phyloP scores from a whole-genome alignment of 2,797 vertebrate genomes.

The Rachycentron canadum region DNA sequence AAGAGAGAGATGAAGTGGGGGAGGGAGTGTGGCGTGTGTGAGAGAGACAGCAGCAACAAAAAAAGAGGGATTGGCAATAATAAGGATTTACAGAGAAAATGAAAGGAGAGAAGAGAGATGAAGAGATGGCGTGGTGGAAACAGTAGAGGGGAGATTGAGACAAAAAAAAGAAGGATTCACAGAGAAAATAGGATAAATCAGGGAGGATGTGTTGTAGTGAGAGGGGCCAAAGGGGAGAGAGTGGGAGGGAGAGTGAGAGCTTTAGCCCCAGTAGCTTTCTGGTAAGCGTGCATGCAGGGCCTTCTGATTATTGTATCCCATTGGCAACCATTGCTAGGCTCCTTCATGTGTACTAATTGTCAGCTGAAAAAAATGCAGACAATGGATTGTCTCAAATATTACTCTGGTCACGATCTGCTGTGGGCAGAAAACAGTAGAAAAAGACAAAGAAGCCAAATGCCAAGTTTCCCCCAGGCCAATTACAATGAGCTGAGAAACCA shows the following conservation, averaged over 20 bases:
- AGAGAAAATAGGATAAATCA: conserved; percentile 62
- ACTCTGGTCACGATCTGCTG: conserved; percentile 42
- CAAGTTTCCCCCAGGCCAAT: conserved; percentile 5
- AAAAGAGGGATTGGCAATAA: conserved; percentile 55
- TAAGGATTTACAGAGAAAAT: conserved; percentile 67
- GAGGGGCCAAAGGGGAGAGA: conserved; percentile 13
- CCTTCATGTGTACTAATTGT: conserved; percentile 65
- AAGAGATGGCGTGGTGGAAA: conserved; percentile 21
- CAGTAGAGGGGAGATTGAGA: conserved; percentile 44
- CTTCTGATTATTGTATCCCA: conserved; percentile 60
- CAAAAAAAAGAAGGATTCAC: conserved; percentile 58
- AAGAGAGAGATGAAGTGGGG: conserved; percentile 49
- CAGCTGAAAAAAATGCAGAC: conserved; percentile 44
- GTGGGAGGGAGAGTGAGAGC: not conserved
- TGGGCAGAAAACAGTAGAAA: conserved; percentile 26
- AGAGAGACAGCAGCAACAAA: conserved; percentile 21
- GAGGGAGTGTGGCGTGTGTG: conserved; percentile 35
- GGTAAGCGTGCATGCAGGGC: conserved; percentile 39
- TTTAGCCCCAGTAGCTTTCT: conserved; percentile 30
- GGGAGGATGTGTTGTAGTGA: conserved; percentile 58
- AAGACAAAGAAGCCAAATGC: conserved; percentile 40
- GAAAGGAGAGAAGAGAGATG: conserved; percentile 45
- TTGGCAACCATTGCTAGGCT: conserved; percentile 49
- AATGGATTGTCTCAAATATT: conserved; percentile 55
- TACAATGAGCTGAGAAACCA: conserved; percentile 16